Conservation (phyloP, 2,797 vertebrate genomes). For the Muraenolepis orangiensis region DNA sequence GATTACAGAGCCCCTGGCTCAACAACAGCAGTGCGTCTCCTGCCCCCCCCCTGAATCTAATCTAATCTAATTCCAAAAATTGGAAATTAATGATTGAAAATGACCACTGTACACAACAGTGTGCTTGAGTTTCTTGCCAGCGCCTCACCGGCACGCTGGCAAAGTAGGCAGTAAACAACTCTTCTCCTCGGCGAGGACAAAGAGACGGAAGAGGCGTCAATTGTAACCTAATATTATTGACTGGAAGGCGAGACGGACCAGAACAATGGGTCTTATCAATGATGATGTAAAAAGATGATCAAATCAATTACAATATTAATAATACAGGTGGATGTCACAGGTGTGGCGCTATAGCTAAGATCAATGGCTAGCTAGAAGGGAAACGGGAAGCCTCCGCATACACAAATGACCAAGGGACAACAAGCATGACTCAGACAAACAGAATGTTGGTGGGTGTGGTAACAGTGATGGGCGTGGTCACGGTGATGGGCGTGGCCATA, state of each 20-base stretch:
- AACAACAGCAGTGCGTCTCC: no score
- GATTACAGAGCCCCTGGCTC: conserved; percentile 48
- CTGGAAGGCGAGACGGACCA: background rate
- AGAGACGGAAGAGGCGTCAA: background rate
- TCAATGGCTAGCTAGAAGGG: background rate
- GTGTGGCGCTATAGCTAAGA: background rate
- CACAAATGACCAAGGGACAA: background rate
- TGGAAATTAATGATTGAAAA: background rate
- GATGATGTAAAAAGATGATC: background rate
- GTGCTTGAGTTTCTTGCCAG: background rate
- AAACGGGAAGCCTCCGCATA: background rate
- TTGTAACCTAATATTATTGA: background rate
- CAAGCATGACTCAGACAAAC: background rate
- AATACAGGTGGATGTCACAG: background rate
- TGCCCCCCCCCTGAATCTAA: no score
- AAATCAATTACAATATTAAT: background rate
- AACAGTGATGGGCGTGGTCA: background rate
- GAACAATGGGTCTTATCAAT: background rate
- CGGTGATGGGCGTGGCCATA: no score
- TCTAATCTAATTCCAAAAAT: no score
- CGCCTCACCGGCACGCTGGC: background rate
- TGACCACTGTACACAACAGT: background rate
- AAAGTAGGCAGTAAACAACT: background rate
- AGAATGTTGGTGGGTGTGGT: background rate
- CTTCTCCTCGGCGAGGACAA: background rate